Conservation (phyloP, 2,797 vertebrate genomes). For the Limosa lapponica region DNA sequence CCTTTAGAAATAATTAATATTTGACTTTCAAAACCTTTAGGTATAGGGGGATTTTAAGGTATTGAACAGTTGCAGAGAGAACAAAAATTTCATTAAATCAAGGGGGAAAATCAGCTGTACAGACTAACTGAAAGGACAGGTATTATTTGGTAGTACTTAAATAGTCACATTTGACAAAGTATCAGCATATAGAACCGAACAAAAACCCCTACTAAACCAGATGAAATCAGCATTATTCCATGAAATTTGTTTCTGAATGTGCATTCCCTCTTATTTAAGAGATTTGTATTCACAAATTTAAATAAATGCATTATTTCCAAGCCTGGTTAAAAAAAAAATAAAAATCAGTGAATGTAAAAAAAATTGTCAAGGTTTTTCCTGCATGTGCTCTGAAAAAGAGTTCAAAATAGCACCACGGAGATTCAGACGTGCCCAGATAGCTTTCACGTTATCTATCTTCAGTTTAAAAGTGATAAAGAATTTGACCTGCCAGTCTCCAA, state of each 20-base stretch:
- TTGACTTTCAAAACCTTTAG: neutral
- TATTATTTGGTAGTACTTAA: neutral
- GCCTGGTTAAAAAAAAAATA: neutral
- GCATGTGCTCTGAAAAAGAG: neutral
- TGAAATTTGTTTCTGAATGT: neutral
- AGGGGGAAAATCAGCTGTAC: neutral
- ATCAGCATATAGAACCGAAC: neutral
- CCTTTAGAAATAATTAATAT: neutral
- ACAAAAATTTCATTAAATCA: neutral
- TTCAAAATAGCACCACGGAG: neutral
- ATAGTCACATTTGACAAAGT: neutral
- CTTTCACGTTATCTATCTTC: neutral
- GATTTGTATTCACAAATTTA: neutral
- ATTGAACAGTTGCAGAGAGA: neutral
- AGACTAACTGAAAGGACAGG: neutral
- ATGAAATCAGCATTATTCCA: neutral
- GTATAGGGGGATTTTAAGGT: neutral
- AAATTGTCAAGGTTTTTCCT: neutral
- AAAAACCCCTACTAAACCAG: neutral
- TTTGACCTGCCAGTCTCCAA: neutral
- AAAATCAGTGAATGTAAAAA: fast-evolving
- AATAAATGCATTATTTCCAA: neutral
- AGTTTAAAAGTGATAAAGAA: neutral
- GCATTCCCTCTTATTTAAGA: neutral
- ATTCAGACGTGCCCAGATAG: neutral